Base-by-base conservation (phyloP, 2,888 invertebrate species). In the Dicyrtoma fusca region DNA sequence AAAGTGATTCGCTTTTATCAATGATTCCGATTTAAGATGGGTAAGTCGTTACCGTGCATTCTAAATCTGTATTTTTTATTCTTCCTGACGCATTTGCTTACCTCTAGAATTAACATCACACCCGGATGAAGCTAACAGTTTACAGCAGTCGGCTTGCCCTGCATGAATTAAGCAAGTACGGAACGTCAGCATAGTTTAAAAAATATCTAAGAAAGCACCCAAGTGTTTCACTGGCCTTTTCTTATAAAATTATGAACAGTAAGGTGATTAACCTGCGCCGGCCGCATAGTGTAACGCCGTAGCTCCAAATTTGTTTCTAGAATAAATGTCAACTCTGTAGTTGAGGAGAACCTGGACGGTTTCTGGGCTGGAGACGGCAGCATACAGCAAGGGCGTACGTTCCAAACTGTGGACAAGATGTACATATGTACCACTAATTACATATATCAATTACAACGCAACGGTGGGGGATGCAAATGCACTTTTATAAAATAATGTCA, bases 131-230 rank as follows among this genome's bases (percentile, higher is more conserved):
- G 77, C 75, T 21, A 81, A 68, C 25, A 81, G 74, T 62, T 76
- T 73, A 66, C 80, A 81, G 53, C 79, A 79, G 34, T 78, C 80
- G 13, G 72, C 76, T 77, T 81, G 81, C 71, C 81, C 81, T 81
- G 62, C 62, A 64, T 17, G 8, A 34, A 45, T 10, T 21, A 21
- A n/a, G n/a, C n/a, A n/a, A n/a, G n/a, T n/a, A n/a, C n/a, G n/a
- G n/a, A n/a, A n/a, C n/a, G n/a, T n/a, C n/a, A n/a, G n/a, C n/a
- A n/a, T n/a, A n/a, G n/a, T n/a, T n/a, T n/a, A n/a, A n/a, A n/a
- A n/a, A n/a, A n/a, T n/a, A n/a, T n/a, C n/a, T n/a, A n/a, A n/a
- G n/a, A n/a, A n/a, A n/a, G n/a, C n/a, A n/a, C n/a, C n/a, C n/a
- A n/a, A n/a, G n/a, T n/a, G n/a, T n/a, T n/a, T n/a, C n/a, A n/a